These are phyloP conservation scores for Aphrophora alni DNA, from an alignment of 2,888 invertebrate species.

Conservation along the genomic window DNA sequence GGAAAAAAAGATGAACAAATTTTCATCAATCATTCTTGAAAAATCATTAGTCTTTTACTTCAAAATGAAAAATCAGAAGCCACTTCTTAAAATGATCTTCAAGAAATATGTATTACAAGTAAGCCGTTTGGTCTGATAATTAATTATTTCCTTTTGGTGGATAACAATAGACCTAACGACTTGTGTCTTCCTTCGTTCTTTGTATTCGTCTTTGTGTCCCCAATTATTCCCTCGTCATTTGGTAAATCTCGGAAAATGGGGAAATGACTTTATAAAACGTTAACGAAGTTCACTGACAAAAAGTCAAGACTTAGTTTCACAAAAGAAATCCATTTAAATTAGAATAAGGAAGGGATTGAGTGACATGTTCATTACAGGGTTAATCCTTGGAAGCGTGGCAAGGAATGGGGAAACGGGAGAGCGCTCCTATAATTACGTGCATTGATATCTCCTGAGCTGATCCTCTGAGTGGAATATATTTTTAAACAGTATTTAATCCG, in stretches of 20 bases:
- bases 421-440: neutral
- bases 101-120: neutral
- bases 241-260: neutral
- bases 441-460: neutral
- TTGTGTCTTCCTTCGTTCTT: neutral
- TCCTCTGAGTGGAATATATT: neutral
- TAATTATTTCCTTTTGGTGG: neutral
- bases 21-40: neutral
- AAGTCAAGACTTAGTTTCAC: neutral
- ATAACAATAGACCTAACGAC: neutral
- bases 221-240: neutral
- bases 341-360: conserved; percentile 1
- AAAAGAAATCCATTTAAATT: conserved; percentile 9
- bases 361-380: neutral
- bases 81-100: neutral
- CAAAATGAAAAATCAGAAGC: neutral
- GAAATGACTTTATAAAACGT: neutral
- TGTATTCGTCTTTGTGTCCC: neutral
- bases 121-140: neutral
- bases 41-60: neutral
- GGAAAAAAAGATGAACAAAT: no score
- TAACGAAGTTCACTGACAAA: neutral
- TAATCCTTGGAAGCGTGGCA: neutral
- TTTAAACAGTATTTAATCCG: neutral
- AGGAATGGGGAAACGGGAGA: neutral